A percentile compares a stretch with the other conserved stretches of the same genome.
These are phyloP conservation scores for Temnothorax curvispinosus DNA, from an alignment of 1,140 invertebrate species.

Conservation along the genomic window DNA sequence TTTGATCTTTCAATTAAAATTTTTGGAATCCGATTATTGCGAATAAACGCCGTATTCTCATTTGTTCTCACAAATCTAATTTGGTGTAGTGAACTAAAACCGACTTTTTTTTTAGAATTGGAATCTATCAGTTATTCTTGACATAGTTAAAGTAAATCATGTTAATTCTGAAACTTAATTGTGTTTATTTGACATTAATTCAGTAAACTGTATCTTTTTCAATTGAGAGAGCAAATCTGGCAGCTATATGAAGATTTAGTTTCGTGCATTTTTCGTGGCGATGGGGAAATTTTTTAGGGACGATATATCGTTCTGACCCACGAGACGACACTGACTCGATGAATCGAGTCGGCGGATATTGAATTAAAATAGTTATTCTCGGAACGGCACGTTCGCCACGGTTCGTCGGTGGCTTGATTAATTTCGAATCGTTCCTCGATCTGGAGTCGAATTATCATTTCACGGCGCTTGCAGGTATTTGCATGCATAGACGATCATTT, in stretches of 20 bases:
- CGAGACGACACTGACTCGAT: slow-evolving; percentile 58
- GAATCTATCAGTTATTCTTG: not conserved
- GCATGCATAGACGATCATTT: slow-evolving; percentile 53
- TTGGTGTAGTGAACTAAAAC: not conserved
- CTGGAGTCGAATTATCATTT: slow-evolving; percentile 61
- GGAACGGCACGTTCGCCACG: slow-evolving; percentile 49
- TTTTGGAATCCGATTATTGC: not conserved
- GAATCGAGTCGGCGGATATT: slow-evolving; percentile 59
- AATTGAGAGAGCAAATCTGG: slow-evolving; percentile 18
- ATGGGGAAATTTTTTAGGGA: slow-evolving; percentile 50
- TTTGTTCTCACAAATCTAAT: not conserved
- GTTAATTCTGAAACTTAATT: not conserved
- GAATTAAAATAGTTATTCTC: slow-evolving; percentile 68
- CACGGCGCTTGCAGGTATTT: slow-evolving; percentile 49
- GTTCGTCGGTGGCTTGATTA: slow-evolving; percentile 62
- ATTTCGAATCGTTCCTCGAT: slow-evolving; percentile 63
- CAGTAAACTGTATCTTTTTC: slow-evolving; percentile 5
- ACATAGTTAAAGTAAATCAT: not conserved
- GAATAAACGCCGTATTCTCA: not conserved
- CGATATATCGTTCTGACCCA: slow-evolving; percentile 27
- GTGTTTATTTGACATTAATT: not conserved
- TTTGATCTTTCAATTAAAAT: not conserved
- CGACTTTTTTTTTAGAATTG: not conserved
- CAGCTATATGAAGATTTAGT: slow-evolving; percentile 22
- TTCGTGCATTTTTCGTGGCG: slow-evolving; percentile 27